A percentile compares a stretch with the other conserved stretches of the same genome.
Conservation (phyloP, 2,113 vertebrate species). For the Heptranchias perlo region DNA sequence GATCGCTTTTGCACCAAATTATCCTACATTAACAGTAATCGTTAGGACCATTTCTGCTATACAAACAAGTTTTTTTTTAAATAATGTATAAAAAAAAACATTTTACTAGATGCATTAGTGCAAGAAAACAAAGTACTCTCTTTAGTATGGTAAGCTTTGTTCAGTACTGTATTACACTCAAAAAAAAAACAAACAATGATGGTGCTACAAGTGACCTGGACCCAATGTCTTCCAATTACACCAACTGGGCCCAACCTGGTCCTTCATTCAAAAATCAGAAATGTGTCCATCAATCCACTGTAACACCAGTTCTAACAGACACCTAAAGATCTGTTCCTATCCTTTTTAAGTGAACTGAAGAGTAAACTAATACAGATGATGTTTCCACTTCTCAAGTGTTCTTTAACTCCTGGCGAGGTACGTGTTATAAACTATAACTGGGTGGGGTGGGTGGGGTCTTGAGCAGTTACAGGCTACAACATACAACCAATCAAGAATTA, state of each 20-base stretch:
- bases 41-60: slow-evolving; percentile 35
- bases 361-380: not conserved
- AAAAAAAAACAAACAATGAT: not conserved
- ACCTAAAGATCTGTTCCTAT: not conserved
- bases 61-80: slow-evolving; percentile 37
- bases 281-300: not conserved
- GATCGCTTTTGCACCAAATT: slow-evolving; percentile 36
- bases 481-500: not conserved
- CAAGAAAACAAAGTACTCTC: slow-evolving; percentile 33
- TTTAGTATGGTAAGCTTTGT: slow-evolving; percentile 34
- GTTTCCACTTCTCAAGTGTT: not conserved
- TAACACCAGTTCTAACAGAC: not conserved
- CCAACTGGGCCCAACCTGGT: not conserved
- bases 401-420: not conserved
- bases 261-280: not conserved
- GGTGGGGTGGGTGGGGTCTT: not conserved
- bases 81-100: slow-evolving; percentile 30
- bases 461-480: not conserved
- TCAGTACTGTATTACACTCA: slow-evolving; percentile 13
- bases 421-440: not conserved
- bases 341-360: not conserved
- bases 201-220: slow-evolving; percentile 32
- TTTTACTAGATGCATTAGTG: slow-evolving; percentile 35
- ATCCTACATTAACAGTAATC: slow-evolving; percentile 38
- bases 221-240: slow-evolving; percentile 8